Evolutionary conservation across 1,140 invertebrate genomes (phyloP).

Genomic region (Centruroides sculpturatus): DNA sequence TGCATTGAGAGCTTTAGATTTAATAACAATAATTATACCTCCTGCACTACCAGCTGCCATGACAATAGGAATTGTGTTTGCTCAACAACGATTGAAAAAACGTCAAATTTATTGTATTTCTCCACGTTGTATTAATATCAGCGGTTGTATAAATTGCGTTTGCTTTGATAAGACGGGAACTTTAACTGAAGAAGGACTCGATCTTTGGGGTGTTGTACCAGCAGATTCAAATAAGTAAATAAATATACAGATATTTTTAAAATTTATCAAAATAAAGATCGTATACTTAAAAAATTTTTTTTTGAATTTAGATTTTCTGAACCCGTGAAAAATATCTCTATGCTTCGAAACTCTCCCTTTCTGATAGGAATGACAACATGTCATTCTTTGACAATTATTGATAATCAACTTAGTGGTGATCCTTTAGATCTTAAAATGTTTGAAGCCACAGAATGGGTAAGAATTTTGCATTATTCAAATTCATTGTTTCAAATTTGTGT

Average conservation of each 20-base stretch:
- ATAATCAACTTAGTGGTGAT: constrained; percentile 57
- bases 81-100: constrained; percentile 59
- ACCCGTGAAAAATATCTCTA: constrained; percentile 7
- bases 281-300: no score
- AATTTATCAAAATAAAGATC: no score
- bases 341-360: constrained; percentile 1
- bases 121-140: constrained; percentile 74
- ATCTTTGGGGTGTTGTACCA: constrained; percentile 74
- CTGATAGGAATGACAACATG: constrained; percentile 48
- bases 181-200: constrained; percentile 83
- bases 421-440: constrained; percentile 77
- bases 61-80: constrained; percentile 74
- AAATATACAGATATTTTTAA: background rate
- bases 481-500: no score
- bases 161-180: constrained; percentile 97
- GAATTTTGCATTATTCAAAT: background rate
- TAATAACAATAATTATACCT: constrained; percentile 88
- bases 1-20: constrained; percentile 50
- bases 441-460: constrained; percentile 41
- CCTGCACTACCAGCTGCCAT: constrained; percentile 86
- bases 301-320: constrained; percentile 5
- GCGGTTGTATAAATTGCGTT: constrained; percentile 80
- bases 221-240: constrained; percentile 21
- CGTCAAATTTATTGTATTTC: constrained; percentile 75
- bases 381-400: constrained; percentile 64